Evolutionary conservation across 1,140 invertebrate genomes (phyloP).

Genomic region (Neodiprion fabricii): DNA sequence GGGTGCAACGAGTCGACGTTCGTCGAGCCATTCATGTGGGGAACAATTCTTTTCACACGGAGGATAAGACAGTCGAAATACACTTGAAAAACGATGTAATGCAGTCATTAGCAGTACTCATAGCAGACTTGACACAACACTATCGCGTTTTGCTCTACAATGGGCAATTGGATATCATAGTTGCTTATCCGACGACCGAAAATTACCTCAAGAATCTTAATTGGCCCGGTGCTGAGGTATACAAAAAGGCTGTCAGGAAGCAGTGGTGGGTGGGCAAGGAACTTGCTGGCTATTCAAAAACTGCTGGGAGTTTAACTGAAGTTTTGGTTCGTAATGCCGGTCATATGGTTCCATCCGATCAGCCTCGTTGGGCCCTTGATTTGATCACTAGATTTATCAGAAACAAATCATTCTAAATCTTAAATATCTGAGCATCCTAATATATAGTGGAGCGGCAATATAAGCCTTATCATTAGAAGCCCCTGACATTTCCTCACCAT

Average conservation of each 20-base stretch:
- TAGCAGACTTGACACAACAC: slow-evolving; percentile 71
- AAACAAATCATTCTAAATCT: slow-evolving; percentile 63
- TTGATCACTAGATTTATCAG: slow-evolving; percentile 79
- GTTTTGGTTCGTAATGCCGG: slow-evolving; percentile 83
- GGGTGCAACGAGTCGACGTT: slow-evolving; percentile 67
- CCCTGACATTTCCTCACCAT: too few relatives aligned
- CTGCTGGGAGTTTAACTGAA: slow-evolving; percentile 76
- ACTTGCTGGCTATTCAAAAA: slow-evolving; percentile 80
- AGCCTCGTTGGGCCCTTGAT: slow-evolving; percentile 79
- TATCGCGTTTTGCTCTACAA: slow-evolving; percentile 81
- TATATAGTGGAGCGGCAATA: too few relatives aligned
- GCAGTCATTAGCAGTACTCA: slow-evolving; percentile 79
- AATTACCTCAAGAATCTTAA: slow-evolving; percentile 74
- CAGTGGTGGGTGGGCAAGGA: slow-evolving; percentile 74
- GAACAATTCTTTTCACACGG: slow-evolving; percentile 71
- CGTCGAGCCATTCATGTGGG: slow-evolving; percentile 84
- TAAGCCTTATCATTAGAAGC: too few relatives aligned
- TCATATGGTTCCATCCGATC: slow-evolving; percentile 84
- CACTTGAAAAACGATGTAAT: slow-evolving; percentile 81
- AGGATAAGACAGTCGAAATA: slow-evolving; percentile 66
- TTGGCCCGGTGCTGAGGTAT: slow-evolving; percentile 71
- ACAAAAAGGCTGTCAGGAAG: slow-evolving; percentile 69
- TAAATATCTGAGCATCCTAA: not conserved
- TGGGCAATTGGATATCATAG: slow-evolving; percentile 86
- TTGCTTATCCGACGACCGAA: slow-evolving; percentile 79